Conservation (phyloP, 2,888 invertebrate genomes). For the Pristionchus exspectatus region DNA sequence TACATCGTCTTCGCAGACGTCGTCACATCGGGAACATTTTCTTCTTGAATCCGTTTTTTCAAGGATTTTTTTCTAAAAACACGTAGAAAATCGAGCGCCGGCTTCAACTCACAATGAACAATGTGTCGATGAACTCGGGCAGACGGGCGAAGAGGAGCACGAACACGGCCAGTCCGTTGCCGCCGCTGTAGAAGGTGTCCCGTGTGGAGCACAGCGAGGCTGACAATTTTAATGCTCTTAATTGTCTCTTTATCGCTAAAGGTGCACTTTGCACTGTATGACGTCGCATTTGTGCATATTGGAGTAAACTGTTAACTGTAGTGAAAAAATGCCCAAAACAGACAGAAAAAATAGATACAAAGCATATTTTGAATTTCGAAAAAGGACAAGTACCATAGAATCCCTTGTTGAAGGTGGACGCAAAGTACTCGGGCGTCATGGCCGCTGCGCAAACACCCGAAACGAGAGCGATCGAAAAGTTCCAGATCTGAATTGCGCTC, state of each 20-base stretch:
- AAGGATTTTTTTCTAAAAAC: no score
- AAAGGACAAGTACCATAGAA: neutral
- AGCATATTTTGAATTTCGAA: neutral
- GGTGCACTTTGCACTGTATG: no score
- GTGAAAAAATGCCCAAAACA: no score
- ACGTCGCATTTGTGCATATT: no score
- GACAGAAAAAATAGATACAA: no score
- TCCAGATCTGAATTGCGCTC: neutral
- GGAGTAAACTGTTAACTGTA: no score
- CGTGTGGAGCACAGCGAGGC: neutral
- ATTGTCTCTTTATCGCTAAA: no score
- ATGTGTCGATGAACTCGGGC: conserved; percentile 36
- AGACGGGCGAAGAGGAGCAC: neutral
- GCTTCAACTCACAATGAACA: neutral
- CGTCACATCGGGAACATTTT: no score
- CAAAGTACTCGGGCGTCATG: neutral
- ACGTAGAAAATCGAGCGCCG: no score
- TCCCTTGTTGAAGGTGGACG: neutral
- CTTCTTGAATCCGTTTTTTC: no score
- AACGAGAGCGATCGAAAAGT: neutral
- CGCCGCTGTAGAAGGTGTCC: neutral
- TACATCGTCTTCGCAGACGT: no score
- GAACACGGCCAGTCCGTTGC: neutral
- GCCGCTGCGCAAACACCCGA: neutral
- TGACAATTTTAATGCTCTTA: no score